Base-by-base conservation (phyloP, 2,888 invertebrate genomes). In the Rhabditoides inermis region DNA sequence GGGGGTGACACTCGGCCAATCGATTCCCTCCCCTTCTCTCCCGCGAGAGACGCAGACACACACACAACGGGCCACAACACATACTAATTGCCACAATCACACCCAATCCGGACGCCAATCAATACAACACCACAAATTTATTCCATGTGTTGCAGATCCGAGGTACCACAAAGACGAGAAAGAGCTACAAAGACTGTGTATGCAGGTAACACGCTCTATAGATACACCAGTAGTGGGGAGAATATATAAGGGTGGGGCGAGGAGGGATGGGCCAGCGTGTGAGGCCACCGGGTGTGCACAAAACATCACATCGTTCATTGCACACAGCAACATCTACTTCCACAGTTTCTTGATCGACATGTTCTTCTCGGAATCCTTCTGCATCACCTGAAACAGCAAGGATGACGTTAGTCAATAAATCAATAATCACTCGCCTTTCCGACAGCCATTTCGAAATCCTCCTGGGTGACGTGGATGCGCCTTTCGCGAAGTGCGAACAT, bases 321-420 rank as follows among this genome's bases (percentile, higher is more conserved):
- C n/a, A n/a, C n/a, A n/a, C n/a, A n/a, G n/a, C n/a, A n/a, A n/a
- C n/a, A 42, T 41, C 84, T 86, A 95, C 82, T 98, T 98, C 95
- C 95, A 98, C 69, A 98, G 84, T 79, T 98, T 98, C 82, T 98
- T 98, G 79, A 98, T 92, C 39, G 98, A 98, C 92, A 99, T 95
- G 78, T 99, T 99, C 83, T 98, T 98, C 78, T 98, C 98, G 0
- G 92, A 91, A 79, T 99, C 98, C 77, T 98, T 98, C 80, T 95
- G 92, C 98, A 98, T 98, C 35, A 98, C 79, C 80, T 81, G 72
- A 46, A 54, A 61, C n/a, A n/a, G n/a, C n/a, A n/a, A n/a, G n/a
- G n/a, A n/a, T n/a, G n/a, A n/a, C n/a, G n/a, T n/a, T n/a, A n/a
- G n/a, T n/a, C n/a, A n/a, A n/a, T n/a, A n/a, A n/a, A n/a, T n/a